These are phyloP conservation scores for Ceratotherium simum DNA, from an alignment of 2,113 vertebrate genomes.

Conservation along the genomic window DNA sequence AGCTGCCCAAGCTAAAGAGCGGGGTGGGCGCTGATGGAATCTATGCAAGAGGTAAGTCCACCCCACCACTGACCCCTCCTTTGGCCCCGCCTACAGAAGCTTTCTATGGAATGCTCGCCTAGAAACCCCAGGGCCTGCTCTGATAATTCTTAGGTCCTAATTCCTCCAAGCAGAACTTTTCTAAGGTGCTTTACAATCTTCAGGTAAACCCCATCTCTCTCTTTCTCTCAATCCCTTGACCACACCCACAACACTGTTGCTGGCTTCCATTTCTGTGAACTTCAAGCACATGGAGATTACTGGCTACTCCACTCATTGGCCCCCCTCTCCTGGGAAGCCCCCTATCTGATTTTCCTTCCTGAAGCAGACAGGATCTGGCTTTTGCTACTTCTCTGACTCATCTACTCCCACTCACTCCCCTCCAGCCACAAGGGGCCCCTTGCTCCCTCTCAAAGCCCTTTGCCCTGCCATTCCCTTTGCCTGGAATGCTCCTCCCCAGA, in stretches of 20 bases:
- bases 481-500: background rate
- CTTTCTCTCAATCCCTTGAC: background rate
- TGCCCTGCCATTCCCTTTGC: background rate
- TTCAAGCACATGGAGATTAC: background rate
- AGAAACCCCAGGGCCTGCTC: background rate
- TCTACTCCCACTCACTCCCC: background rate
- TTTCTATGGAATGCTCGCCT: background rate
- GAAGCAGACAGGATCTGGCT: background rate
- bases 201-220: background rate
- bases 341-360: background rate
- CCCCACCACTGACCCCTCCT: background rate
- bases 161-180: background rate
- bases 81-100: background rate
- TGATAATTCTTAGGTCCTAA: background rate
- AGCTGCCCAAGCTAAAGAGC: background rate
- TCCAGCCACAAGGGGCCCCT: background rate
- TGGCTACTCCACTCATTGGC: background rate
- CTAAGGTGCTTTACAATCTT: background rate
- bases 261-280: background rate
- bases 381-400: background rate
- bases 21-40: fast-evolving
- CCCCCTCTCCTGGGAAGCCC: background rate
- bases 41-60: background rate
- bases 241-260: background rate
- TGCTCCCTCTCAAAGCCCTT: background rate